Conservation (phyloP, 2,888 invertebrate species). For the Hybos culiciformis region DNA sequence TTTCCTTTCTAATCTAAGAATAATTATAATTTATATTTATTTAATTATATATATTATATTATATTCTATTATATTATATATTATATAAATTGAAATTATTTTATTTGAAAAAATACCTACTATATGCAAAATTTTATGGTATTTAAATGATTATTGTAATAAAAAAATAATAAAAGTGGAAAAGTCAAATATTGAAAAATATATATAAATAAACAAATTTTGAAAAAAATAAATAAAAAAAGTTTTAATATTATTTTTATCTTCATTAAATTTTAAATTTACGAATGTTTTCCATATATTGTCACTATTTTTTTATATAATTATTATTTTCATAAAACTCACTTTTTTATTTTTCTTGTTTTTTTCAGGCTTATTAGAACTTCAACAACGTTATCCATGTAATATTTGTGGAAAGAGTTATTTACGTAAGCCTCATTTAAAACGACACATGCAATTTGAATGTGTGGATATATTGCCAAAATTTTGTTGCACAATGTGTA, state of each 20-base stretch:
- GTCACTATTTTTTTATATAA: background rate
- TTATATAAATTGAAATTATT: too few species aligned
- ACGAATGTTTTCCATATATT: conserved; percentile 4
- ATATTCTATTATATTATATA: too few species aligned
- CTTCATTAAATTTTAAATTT: background rate
- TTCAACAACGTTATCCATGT: conserved; percentile 22
- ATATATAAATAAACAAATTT: too few species aligned
- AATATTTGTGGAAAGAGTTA: conserved; percentile 24
- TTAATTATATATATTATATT: too few species aligned
- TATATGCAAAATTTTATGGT: too few species aligned
- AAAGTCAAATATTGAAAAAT: too few species aligned
- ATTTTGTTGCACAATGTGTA: conserved; percentile 22
- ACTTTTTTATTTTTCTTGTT: conserved; percentile 3
- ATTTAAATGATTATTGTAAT: too few species aligned
- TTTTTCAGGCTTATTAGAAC: conserved; percentile 13
- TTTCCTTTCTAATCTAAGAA: too few species aligned
- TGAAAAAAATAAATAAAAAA: background rate
- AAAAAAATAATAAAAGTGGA: too few species aligned
- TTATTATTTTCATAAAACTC: conserved; percentile 5
- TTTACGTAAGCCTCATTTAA: conserved; percentile 23
- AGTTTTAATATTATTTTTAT: background rate
- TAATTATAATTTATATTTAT: too few species aligned
- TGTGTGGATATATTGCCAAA: conserved; percentile 24
- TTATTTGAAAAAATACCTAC: too few species aligned
- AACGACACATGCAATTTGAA: conserved; percentile 23